A percentile compares a stretch with the other conserved stretches of the same genome.
Conservation (phyloP, 2,113 vertebrate species). For the Crotalus horridus region DNA sequence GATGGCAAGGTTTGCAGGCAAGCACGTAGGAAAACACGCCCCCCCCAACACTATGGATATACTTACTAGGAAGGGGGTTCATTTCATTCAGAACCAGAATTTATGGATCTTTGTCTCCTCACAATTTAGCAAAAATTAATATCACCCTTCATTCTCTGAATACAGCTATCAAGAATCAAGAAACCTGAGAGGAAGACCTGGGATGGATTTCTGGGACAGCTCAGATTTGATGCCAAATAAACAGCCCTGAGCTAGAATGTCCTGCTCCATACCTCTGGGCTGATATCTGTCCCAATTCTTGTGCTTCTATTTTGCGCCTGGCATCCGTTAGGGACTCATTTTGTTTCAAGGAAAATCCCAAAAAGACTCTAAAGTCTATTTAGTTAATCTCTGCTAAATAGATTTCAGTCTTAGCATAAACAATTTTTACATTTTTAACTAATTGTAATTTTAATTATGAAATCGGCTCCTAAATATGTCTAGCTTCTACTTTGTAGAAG, state of each 20-base stretch:
- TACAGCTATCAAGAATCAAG: neutral
- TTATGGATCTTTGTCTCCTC: neutral
- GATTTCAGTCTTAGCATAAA: neutral
- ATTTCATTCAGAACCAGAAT: neutral
- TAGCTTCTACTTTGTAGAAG: neutral
- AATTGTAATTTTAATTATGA: neutral
- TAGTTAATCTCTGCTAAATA: neutral
- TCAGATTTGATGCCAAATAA: neutral
- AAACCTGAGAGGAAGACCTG: neutral
- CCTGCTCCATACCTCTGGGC: neutral
- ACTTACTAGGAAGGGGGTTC: neutral
- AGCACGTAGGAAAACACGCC: neutral
- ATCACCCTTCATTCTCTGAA: neutral
- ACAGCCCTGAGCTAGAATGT: neutral
- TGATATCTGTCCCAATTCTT: neutral
- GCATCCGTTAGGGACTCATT: neutral
- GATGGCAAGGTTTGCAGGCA: neutral
- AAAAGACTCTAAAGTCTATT: neutral
- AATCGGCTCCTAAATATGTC: neutral
- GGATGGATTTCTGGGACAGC: neutral
- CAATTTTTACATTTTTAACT: neutral
- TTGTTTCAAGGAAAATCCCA: neutral
- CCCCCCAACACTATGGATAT: neutral
- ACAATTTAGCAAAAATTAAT: neutral
- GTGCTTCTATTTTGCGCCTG: neutral